Conservation (phyloP, 2,888 invertebrate genomes). For the Glomeris marginata region DNA sequence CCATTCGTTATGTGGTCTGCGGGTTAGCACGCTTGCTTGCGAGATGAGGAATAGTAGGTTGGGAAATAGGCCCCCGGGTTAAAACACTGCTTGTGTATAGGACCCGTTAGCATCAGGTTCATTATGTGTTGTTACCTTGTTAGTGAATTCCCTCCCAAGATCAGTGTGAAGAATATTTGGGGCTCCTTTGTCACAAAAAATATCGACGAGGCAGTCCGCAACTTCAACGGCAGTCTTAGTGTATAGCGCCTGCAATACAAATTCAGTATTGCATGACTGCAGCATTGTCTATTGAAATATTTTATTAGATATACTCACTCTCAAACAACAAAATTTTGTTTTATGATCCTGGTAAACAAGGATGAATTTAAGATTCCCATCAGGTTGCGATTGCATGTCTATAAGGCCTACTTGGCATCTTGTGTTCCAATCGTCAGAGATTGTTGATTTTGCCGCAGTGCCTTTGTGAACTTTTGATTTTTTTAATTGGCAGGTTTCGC, state of each 20-base stretch:
- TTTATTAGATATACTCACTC: no score
- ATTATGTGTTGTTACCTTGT: no score
- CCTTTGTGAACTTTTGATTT: background rate
- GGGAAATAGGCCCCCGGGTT: no score
- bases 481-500: background rate
- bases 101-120: no score
- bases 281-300: no score
- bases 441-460: background rate
- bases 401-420: conserved; percentile 15
- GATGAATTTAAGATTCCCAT: conserved; percentile 7
- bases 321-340: conserved; percentile 11
- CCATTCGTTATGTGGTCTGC: no score
- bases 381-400: conserved; percentile 11
- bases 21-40: no score
- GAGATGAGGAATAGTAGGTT: no score
- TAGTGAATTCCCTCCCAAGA: background rate
- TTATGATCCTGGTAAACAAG: conserved; percentile 15
- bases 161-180: background rate
- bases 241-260: background rate
- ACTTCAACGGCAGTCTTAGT: background rate
- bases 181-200: background rate
- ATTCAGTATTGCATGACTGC: no score
- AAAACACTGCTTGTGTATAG: no score
- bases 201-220: background rate
- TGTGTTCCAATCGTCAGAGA: background rate